Conservation (phyloP, 1,140 invertebrate genomes). For the Wasmannia auropunctata region DNA sequence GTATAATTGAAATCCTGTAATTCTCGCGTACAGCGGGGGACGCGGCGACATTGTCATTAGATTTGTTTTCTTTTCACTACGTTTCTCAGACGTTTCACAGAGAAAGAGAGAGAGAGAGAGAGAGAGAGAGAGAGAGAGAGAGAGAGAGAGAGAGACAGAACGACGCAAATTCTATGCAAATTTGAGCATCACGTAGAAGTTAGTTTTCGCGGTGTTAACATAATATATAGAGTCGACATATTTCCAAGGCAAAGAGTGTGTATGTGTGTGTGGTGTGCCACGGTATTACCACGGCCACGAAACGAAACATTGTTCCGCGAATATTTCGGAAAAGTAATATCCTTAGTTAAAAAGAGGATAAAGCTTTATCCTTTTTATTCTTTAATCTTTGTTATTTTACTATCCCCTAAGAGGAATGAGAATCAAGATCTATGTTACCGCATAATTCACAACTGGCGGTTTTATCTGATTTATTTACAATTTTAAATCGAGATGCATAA, state of each 20-base stretch:
- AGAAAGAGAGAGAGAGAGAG: no score
- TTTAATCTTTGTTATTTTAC: background rate
- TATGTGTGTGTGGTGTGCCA: no score
- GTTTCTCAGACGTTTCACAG: constrained; percentile 6
- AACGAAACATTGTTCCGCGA: background rate
- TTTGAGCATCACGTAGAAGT: constrained; percentile 33
- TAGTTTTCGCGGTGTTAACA: constrained; percentile 29
- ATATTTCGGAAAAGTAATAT: constrained; percentile 11
- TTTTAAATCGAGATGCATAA: background rate
- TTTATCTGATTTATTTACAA: background rate
- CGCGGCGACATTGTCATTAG: background rate
- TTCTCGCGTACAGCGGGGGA: background rate
- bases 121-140: no score
- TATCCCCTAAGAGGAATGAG: background rate
- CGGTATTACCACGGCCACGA: background rate
- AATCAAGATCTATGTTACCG: background rate
- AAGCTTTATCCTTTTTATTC: background rate
- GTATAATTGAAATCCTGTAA: constrained; percentile 22
- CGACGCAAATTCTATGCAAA: constrained; percentile 45
- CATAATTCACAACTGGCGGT: background rate
- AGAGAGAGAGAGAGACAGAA: no score
- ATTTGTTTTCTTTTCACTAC: constrained; percentile 35
- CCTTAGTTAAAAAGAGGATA: no score
- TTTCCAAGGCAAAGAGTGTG: constrained; percentile 11
- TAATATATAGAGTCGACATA: constrained; percentile 35